phyloP scores from a whole-genome alignment of 2,888 invertebrate genomes.

The Leptura quadrifasciata region DNA sequence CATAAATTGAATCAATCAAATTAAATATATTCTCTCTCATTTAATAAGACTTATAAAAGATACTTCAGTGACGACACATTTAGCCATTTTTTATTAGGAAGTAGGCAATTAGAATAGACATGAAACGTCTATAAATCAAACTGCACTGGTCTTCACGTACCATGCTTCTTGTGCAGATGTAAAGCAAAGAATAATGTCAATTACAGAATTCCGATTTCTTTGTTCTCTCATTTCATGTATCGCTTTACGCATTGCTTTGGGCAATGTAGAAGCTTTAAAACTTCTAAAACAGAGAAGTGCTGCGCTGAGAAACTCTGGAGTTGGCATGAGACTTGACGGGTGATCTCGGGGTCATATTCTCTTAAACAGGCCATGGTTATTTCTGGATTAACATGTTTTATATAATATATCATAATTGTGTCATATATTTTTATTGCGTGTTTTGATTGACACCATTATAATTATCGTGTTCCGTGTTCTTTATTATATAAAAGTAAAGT shows the following conservation, averaged over 20 bases:
- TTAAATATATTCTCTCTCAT: too few species aligned
- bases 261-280: constrained; percentile 46
- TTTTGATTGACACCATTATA: too few species aligned
- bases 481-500: not conserved
- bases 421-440: not conserved
- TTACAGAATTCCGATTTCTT: constrained; percentile 17
- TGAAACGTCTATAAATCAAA: not conserved
- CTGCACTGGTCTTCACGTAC: not conserved
- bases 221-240: constrained; percentile 44
- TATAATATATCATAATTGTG: not conserved
- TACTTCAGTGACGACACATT: too few species aligned
- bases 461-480: not conserved
- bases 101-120: not conserved
- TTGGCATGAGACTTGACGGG: constrained; percentile 40
- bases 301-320: constrained; percentile 36
- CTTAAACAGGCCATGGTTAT: constrained; percentile 1
- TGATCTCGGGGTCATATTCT: constrained; percentile 38
- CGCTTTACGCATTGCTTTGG: constrained; percentile 47
- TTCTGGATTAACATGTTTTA: not conserved
- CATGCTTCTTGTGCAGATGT: not conserved
- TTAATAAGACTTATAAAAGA: too few species aligned
- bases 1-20: too few species aligned
- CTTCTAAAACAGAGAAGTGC: constrained; percentile 49
- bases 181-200: not conserved
- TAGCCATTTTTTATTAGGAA: too few species aligned